These are phyloP conservation scores for Apoda limacodes DNA, from an alignment of 2,888 invertebrate genomes.

Conservation along the genomic window DNA sequence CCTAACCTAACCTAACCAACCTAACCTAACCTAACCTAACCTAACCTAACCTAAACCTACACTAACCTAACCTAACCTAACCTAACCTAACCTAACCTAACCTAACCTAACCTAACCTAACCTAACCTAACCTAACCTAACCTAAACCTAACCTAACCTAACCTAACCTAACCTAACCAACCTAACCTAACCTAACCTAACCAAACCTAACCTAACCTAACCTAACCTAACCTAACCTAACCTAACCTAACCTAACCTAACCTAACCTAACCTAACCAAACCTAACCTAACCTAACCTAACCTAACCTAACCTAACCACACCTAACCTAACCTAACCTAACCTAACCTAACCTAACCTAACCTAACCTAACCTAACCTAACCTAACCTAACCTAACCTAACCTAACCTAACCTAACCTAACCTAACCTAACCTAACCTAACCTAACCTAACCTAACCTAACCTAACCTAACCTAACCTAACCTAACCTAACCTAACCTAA, in stretches of 20 bases:
- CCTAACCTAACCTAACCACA: constrained; percentile 9
- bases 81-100: constrained; percentile 19
- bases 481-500: constrained; percentile 10
- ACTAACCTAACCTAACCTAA: constrained; percentile 22
- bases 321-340: constrained; percentile 6
- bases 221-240: constrained; percentile 12
- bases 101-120: constrained; percentile 23
- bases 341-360: constrained; percentile 16
- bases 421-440: constrained; percentile 10
- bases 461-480: constrained; percentile 9
- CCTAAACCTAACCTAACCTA: constrained; percentile 18
- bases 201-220: constrained; percentile 12
- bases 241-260: constrained; percentile 11
- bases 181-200: constrained; percentile 10
- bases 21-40: constrained; percentile 24
- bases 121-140: constrained; percentile 21
- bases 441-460: constrained; percentile 6
- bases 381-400: constrained; percentile 14
- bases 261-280: constrained; percentile 12
- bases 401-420: constrained; percentile 10
- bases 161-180: constrained; percentile 14
- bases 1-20: constrained; percentile 23
- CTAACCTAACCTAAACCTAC: constrained; percentile 17
- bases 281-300: constrained; percentile 9
- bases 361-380: constrained; percentile 11